A percentile compares a stretch with the other conserved stretches of the same genome.
Conservation (phyloP, 2,888 invertebrate genomes). For the Nemotelus pantherinus region DNA sequence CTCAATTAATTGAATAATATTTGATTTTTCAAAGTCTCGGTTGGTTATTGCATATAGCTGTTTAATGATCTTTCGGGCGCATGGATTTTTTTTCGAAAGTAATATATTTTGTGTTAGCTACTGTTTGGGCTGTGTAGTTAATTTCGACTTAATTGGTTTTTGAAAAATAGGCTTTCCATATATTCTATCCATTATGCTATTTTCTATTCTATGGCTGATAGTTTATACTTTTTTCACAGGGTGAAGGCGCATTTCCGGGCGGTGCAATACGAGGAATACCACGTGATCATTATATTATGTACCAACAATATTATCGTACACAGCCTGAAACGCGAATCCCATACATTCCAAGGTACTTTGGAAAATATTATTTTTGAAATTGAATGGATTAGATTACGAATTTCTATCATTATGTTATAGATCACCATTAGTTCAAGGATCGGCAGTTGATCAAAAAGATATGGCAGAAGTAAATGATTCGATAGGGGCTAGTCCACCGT, state of each 20-base stretch:
- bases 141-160: no score
- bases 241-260: slow-evolving; percentile 65
- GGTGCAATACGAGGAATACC: slow-evolving; percentile 59
- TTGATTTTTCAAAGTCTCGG: no score
- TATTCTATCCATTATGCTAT: no score
- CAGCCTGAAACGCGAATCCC: slow-evolving; percentile 63
- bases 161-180: no score
- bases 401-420: slow-evolving; percentile 52
- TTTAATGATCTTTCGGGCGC: no score
- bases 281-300: slow-evolving; percentile 60
- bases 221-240: slow-evolving; percentile 60
- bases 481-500: slow-evolving; percentile 75
- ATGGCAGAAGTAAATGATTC: slow-evolving; percentile 62
- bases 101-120: no score
- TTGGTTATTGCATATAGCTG: no score
- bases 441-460: slow-evolving; percentile 54
- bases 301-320: slow-evolving; percentile 67
- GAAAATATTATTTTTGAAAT: background rate
- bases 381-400: background rate
- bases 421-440: slow-evolving; percentile 53
- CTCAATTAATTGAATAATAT: no score
- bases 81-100: no score
- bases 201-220: no score
- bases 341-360: slow-evolving; percentile 54
- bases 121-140: no score